These are phyloP conservation scores for Alloscopus bannaensis DNA, from an alignment of 2,888 invertebrate species.

Conservation along the genomic window DNA sequence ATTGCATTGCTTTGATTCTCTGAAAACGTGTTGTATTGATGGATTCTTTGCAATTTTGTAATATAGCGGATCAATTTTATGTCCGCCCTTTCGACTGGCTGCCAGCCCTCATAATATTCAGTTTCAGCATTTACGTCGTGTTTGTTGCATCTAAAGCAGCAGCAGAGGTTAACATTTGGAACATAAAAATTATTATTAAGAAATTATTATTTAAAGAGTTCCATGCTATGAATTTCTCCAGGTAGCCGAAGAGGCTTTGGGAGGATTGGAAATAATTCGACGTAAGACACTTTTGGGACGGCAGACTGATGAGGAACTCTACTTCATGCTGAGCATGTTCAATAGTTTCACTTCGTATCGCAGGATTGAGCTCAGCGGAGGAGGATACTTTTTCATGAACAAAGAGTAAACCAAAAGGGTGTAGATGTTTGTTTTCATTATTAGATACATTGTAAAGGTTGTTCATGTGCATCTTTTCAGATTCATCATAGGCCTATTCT, in stretches of 20 bases:
- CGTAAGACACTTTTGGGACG: slow-evolving; percentile 66
- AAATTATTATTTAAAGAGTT: background rate
- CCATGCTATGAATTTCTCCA: background rate
- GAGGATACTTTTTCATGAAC: slow-evolving; percentile 63
- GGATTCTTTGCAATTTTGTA: slow-evolving; percentile 29
- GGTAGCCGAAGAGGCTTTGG: slow-evolving; percentile 25
- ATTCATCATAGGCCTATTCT: slow-evolving; percentile 47
- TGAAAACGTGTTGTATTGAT: background rate
- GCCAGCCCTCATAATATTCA: slow-evolving; percentile 22
- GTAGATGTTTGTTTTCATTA: too few species aligned
- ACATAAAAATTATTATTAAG: background rate
- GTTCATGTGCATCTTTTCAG: background rate
- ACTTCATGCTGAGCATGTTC: slow-evolving; percentile 62
- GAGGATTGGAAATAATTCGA: slow-evolving; percentile 61
- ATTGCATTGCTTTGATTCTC: background rate
- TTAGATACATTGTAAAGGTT: background rate
- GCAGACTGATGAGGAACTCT: slow-evolving; percentile 63
- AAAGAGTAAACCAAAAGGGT: slow-evolving; percentile 46
- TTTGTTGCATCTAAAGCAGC: slow-evolving; percentile 33
- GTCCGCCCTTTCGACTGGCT: slow-evolving; percentile 52
- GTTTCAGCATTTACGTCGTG: slow-evolving; percentile 23
- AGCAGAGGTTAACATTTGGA: slow-evolving; percentile 49
- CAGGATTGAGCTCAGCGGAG: slow-evolving; percentile 45
- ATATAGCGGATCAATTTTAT: slow-evolving; percentile 24
- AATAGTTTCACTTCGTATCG: slow-evolving; percentile 58